These are phyloP conservation scores for Drosophila subpulchrella DNA, from an alignment of 1,140 invertebrate species.

Conservation along the genomic window DNA sequence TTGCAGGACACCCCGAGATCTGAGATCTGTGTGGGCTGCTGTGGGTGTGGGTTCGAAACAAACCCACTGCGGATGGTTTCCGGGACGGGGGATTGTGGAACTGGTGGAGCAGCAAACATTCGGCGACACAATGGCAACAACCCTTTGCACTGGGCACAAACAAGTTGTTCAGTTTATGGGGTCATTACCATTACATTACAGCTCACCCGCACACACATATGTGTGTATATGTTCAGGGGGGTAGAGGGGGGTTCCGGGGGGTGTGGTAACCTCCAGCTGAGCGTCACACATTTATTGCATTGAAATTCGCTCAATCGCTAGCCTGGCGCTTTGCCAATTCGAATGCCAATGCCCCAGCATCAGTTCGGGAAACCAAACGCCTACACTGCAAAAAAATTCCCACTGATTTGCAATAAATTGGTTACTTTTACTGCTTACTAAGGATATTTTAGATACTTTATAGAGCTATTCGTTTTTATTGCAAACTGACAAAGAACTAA, in stretches of 20 bases:
- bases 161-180: conserved; percentile 82
- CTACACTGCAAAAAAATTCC: not conserved
- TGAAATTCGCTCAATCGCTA: conserved; percentile 81
- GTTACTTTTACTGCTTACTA: no score
- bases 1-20: conserved; percentile 19
- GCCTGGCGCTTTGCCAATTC: conserved; percentile 69
- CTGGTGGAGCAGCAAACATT: conserved; percentile 31
- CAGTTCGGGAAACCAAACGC: conserved; percentile 14
- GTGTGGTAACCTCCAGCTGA: conserved; percentile 42
- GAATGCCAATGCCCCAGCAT: conserved; percentile 30
- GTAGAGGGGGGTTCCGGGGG: not conserved
- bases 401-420: not conserved
- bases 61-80: not conserved
- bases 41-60: not conserved
- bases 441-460: no score
- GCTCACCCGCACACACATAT: conserved; percentile 35
- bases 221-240: not conserved
- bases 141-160: conserved; percentile 74
- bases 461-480: no score
- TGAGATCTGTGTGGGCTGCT: not conserved
- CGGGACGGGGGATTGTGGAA: conserved; percentile 3
- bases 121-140: conserved; percentile 70
- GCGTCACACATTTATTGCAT: conserved; percentile 75
- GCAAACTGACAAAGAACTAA: no score
- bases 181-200: conserved; percentile 83